Evolutionary conservation across 2,113 vertebrate species (phyloP).

Genomic region (Microtus oregoni): DNA sequence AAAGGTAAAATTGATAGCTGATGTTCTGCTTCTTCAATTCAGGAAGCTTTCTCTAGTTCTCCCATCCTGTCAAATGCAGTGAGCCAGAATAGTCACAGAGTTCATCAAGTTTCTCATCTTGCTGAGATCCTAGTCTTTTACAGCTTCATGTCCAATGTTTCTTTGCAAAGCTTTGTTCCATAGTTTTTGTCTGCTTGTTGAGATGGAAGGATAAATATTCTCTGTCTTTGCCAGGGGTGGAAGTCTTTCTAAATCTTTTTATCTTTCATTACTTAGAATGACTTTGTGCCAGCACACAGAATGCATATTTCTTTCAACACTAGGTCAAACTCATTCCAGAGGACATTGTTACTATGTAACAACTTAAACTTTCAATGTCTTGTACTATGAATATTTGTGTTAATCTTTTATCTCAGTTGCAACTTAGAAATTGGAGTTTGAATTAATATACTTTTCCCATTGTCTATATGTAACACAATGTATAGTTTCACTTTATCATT

Average conservation of each 20-base stretch:
- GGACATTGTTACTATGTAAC: neutral
- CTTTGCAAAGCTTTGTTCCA: neutral
- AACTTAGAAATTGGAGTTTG: slow-evolving; percentile 17
- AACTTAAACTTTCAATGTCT: neutral
- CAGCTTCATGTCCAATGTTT: neutral
- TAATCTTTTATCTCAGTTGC: slow-evolving; percentile 37
- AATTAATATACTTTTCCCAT: neutral
- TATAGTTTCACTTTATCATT: neutral
- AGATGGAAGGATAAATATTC: neutral
- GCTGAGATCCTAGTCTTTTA: neutral
- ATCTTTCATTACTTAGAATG: neutral
- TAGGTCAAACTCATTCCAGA: neutral
- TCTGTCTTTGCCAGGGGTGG: neutral
- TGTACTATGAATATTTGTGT: neutral
- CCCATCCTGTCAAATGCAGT: neutral
- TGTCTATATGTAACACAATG: neutral
- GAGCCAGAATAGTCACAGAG: neutral
- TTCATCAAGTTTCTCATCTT: neutral
- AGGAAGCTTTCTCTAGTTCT: neutral
- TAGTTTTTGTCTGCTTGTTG: neutral
- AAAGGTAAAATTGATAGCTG: neutral
- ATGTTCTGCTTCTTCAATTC: neutral
- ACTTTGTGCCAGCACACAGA: neutral
- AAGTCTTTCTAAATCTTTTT: slow-evolving; percentile 24
- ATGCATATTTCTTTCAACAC: neutral